Conservation (phyloP, 2,888 invertebrate species). For the Heteromyza rotundicornis region DNA sequence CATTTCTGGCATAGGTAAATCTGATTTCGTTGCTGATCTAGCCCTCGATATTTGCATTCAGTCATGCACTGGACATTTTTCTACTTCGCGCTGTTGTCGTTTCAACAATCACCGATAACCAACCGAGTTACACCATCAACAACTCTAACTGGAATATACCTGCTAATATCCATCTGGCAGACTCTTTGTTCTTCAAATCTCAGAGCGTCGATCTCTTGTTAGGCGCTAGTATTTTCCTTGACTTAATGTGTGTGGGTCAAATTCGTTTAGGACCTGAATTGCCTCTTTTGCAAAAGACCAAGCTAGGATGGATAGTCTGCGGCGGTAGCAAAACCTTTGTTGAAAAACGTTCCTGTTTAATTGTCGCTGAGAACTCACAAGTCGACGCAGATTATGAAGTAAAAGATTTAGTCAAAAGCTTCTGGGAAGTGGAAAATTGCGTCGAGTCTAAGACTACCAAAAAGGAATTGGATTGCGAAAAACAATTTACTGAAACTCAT, state of each 20-base stretch:
- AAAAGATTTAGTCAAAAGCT: neutral
- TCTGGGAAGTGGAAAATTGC: slow-evolving; percentile 13
- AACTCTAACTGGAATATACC: slow-evolving; percentile 20
- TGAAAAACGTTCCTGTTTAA: neutral
- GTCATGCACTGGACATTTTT: neutral
- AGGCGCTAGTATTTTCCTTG: slow-evolving; percentile 20
- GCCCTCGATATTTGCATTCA: slow-evolving; percentile 8
- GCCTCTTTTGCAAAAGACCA: slow-evolving; percentile 28
- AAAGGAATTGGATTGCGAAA: slow-evolving; percentile 17
- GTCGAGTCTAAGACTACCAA: neutral
- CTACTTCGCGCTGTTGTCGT: neutral
- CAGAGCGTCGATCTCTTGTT: slow-evolving; percentile 13
- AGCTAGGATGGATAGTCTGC: slow-evolving; percentile 30
- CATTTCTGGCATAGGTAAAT: slow-evolving; percentile 25
- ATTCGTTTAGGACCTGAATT: slow-evolving; percentile 15
- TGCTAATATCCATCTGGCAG: slow-evolving; percentile 18
- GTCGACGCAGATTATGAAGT: neutral
- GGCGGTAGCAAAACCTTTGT: slow-evolving; percentile 9
- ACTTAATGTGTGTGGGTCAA: slow-evolving; percentile 20
- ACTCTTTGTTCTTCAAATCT: slow-evolving; percentile 18
- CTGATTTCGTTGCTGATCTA: slow-evolving; percentile 14
- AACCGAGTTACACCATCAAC: slow-evolving; percentile 15
- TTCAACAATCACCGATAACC: slow-evolving; percentile 8
- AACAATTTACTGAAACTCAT: slow-evolving; percentile 21
- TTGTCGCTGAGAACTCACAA: neutral